Base-by-base conservation (phyloP, 2,888 invertebrate genomes). In the Neria commutata region DNA sequence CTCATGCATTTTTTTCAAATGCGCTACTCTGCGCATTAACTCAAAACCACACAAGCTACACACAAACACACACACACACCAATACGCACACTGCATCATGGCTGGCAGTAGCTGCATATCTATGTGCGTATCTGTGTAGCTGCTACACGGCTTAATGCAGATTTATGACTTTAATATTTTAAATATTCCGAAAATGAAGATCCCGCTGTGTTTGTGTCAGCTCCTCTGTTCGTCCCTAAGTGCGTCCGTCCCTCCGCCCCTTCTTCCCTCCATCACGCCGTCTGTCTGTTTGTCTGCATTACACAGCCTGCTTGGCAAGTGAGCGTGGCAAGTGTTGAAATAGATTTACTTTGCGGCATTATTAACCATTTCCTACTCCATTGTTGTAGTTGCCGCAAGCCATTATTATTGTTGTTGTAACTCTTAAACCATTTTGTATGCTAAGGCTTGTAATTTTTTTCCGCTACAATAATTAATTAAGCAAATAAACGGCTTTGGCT, bases 141-240 rank as follows among this genome's bases (percentile, higher is more conserved):
- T 37, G 6, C 42, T 42, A 42, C 37, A 42, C 19, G n/a, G 42
- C 42, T 42, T 42, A 42, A 42, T 19, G 42, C 42, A 42, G 42
- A 42, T 42, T 42, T 42, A 42, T 42, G 42, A 21, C 21, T 42
- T 42, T 42, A 42, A 42, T 42, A 42, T 42, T 42, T 42, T 19
- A 42, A 42, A 42, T 42, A 42, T 42, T 42, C 42, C 17, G 17
- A 21, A 42, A 3, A 42, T 8, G 42, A 14, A 42, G 21, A 6
- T 29, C 6, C 29, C 29, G 21, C n/a, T n/a, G n/a, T n/a, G n/a
- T n/a, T n/a, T n/a, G n/a, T n/a, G n/a, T n/a, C n/a, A n/a, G n/a
- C n/a, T n/a, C n/a, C n/a, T n/a, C n/a, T n/a, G n/a, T n/a, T n/a
- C n/a, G n/a, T n/a, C n/a, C n/a, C n/a, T n/a, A n/a, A n/a, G n/a